Percentiles rank a stretch among this genome's conserved stretches.
phyloP scores from a whole-genome alignment of 2,797 vertebrate species.

The Eleutherodactylus coqui region DNA sequence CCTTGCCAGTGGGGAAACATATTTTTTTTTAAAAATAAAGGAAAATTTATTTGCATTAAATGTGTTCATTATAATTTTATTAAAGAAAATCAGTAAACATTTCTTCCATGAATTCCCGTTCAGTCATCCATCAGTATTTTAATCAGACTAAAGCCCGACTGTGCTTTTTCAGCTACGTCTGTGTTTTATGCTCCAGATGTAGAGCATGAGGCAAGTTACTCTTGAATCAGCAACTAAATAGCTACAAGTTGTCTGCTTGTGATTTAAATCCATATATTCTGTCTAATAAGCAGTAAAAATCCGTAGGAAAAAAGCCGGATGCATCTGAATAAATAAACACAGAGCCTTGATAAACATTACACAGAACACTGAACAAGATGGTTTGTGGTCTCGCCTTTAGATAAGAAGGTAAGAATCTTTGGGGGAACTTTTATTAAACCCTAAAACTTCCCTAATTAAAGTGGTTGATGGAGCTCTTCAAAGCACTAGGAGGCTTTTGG shows the following conservation, averaged over 20 bases:
- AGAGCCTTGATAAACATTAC: background rate
- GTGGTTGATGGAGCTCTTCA: background rate
- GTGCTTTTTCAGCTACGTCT: background rate
- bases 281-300: slow-evolving; percentile 11
- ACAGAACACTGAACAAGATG: background rate
- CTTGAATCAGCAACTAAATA: slow-evolving; percentile 20
- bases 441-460: background rate
- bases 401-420: background rate
- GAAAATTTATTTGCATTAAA: slow-evolving; percentile 23
- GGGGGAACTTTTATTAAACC: background rate
- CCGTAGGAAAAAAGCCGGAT: background rate
- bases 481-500: background rate
- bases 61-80: slow-evolving; percentile 16
- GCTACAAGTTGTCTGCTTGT: slow-evolving; percentile 13
- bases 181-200: slow-evolving; percentile 16
- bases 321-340: background rate
- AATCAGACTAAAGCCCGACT: background rate
- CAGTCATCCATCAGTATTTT: slow-evolving; percentile 18
- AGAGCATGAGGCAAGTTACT: background rate
- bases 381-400: background rate
- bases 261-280: slow-evolving; percentile 12
- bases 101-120: background rate
- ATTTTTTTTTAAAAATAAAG: background rate
- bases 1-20: slow-evolving; percentile 4
- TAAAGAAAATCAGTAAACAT: slow-evolving; percentile 5